phyloP scores from a whole-genome alignment of 1,140 invertebrate species.

The Scaptomyza pallida region DNA sequence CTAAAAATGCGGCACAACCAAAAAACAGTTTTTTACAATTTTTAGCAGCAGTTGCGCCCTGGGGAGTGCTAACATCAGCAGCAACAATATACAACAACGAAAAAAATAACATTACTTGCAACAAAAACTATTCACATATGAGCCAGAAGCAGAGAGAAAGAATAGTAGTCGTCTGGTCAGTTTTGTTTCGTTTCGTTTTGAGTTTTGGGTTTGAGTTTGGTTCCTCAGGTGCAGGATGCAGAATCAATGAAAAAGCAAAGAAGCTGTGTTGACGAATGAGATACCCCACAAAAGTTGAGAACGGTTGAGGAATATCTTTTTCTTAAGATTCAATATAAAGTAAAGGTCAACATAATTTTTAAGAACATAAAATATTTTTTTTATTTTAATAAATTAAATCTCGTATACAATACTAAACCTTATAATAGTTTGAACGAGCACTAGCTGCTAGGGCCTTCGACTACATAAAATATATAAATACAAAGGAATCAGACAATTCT shows the following conservation, averaged over 20 bases:
- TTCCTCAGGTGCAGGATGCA: constrained; percentile 9
- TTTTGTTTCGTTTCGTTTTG: not conserved
- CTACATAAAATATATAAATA: too few species aligned
- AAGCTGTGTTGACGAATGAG: not conserved
- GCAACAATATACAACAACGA: not conserved
- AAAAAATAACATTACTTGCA: not conserved
- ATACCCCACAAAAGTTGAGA: not conserved
- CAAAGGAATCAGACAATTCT: too few species aligned
- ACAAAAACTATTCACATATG: not conserved
- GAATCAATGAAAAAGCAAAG: not conserved
- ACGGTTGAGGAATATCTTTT: too few species aligned
- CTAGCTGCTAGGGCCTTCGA: too few species aligned
- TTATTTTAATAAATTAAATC: too few species aligned
- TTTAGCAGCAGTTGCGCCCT: not conserved
- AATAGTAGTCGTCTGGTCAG: constrained; percentile 6
- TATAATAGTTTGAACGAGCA: too few species aligned
- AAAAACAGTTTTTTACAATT: not conserved
- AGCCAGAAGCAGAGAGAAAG: not conserved
- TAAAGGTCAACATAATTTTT: too few species aligned
- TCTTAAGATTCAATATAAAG: too few species aligned
- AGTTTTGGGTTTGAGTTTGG: not conserved
- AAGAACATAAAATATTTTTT: too few species aligned
- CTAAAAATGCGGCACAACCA: too few species aligned
- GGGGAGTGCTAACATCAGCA: not conserved
- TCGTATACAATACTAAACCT: too few species aligned